Evolutionary conservation across 2,888 invertebrate genomes (phyloP), one percentile per base, ranked within the genome.

Genomic region (Caenorhabditis panamensis): DNA sequence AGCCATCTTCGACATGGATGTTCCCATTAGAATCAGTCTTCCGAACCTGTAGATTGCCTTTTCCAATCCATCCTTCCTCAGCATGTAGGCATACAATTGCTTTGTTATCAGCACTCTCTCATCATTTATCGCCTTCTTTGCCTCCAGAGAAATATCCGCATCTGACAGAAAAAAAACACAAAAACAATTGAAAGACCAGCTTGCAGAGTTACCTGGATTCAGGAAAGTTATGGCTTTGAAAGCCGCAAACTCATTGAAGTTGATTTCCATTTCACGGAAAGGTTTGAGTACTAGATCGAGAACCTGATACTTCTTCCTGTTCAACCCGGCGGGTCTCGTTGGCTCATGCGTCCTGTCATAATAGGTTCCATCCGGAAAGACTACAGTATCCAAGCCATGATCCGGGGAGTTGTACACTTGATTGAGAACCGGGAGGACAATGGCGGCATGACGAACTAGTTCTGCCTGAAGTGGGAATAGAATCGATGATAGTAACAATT

Each of bases 161-260:
- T 90, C 90, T 89, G 72, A 66, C 87, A 61, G 44, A n/a, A n/a
- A 54, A 66, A 75, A 53, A 9, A n/a, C 8, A 24, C 28, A 47
- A 72, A 61, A 69, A 69, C 61, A 69, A 16, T 41, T 41, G 22
- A 51, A 36, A 37, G 28, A 58, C n/a, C 18, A 13, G 16, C n/a
- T 37, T 9, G 54, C 71, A 71, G 49, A 56, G 78, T 69, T 64
- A 89, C 89, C 89, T 66, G 90, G 90, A 85, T 90, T 90, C 37
- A 90, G 75, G 68, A 90, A 90, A 80, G 89, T 90, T 37, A 90
- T 89, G 4, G 89, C 88, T 69, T 90, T 90, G 51, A 88, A 88
- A 0, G 90, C 89, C 22, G 89, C 86, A 67, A 90, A 90, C 59
- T 90, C 90, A 37, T 85, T 86, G 26, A 84, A 77, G 72, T 90